Evolutionary conservation across 2,113 vertebrate species (phyloP).

Genomic region (Arvicanthis niloticus): DNA sequence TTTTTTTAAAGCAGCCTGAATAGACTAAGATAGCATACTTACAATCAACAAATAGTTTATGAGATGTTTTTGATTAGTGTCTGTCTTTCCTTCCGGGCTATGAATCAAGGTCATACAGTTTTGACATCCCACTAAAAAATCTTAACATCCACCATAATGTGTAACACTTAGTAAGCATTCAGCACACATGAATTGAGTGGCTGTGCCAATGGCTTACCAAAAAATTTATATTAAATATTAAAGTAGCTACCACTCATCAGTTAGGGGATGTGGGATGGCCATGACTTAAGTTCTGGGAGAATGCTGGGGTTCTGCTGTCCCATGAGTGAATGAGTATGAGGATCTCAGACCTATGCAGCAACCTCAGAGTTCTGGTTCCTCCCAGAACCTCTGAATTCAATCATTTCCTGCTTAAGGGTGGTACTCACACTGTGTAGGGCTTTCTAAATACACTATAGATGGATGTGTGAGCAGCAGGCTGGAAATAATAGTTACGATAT

Average conservation of each 20-base stretch:
- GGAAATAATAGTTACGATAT: not conserved
- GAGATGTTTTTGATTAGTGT: not conserved
- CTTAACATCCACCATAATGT: not conserved
- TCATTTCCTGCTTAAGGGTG: not conserved
- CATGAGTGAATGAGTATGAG: not conserved
- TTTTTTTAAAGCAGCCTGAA: not conserved
- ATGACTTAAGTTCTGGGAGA: slow-evolving; percentile 24
- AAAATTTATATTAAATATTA: not conserved
- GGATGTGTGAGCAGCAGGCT: not conserved
- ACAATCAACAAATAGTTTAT: not conserved
- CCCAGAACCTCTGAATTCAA: not conserved
- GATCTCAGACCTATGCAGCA: not conserved
- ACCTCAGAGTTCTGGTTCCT: not conserved
- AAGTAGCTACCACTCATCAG: not conserved
- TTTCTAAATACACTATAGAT: slow-evolving; percentile 7
- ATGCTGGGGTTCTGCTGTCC: not conserved
- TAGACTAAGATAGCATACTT: not conserved
- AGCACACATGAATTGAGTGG: not conserved
- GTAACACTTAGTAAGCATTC: not conserved
- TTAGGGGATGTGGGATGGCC: not conserved
- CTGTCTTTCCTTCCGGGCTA: not conserved
- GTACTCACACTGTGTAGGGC: not conserved
- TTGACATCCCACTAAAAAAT: not conserved
- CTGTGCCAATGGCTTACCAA: not conserved
- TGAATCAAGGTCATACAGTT: not conserved